Evolutionary conservation across 2,797 vertebrate species (phyloP), one percentile per base, ranked within the genome.

Genomic region (Monodelphis domestica): DNA sequence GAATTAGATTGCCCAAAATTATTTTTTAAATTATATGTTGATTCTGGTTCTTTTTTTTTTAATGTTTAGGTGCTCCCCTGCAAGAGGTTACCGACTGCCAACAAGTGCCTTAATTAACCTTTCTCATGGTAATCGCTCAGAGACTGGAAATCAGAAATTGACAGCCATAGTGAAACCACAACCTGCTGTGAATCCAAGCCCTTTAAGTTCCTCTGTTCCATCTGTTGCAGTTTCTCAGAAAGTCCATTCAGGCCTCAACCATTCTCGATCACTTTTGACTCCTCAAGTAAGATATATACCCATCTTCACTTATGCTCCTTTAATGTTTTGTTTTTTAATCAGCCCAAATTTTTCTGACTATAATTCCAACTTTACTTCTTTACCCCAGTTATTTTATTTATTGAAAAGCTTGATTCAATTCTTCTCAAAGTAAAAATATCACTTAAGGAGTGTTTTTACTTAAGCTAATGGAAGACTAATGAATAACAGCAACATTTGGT

Each of bases 41-140:
- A 33, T 95, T 97, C 53, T 92, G 59, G 28, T 14, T 30, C 17
- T 90, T 28, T 94, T 88, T 53, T 45, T 87, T 89, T 96, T 91
- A 95, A 45, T 50, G 93, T 96, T 54, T 92, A 99, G 99, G 98
- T 99, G 99, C 92, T 98, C 99, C 0, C 98, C 99, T n/a, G 98
- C 98, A 57, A 98, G 98, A 92, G 99, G 99, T 87, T 99, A 99
- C 98, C 99, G 99, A 96, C 98, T 99, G 95, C 99, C 99, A 38
- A 98, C 99, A 97, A 99, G 99, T 98, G 99, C 99, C 98, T 99
- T 99, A 98, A 99, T 99, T 94, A 99, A 99, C 97, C 98, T 99
- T 94, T 99, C 99, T 97, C 99, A 99, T 38, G 99, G 99, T 52
- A 97, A 94, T 96, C 99, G 99, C 59, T 98, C 98, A 92, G 99